Evolutionary conservation across 2,888 invertebrate species (phyloP).

Genomic region (Slavum lentiscoides): DNA sequence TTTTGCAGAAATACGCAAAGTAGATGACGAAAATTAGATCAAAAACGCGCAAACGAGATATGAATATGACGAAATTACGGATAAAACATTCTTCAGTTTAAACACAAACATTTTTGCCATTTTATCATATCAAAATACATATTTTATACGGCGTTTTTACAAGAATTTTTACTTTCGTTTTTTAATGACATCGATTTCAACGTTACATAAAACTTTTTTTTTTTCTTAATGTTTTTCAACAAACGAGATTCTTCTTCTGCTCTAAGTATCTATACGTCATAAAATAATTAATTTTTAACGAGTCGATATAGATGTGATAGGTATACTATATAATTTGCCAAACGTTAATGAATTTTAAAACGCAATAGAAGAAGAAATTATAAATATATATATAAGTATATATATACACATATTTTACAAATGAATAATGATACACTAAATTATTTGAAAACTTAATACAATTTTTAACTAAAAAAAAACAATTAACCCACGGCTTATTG

Average conservation of each 20-base stretch:
- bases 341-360: too few relatives aligned
- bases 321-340: too few relatives aligned
- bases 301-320: too few relatives aligned
- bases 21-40: not conserved
- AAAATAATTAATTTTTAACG: too few relatives aligned
- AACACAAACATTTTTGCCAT: not conserved
- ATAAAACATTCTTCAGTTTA: not conserved
- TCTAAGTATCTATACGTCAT: too few relatives aligned
- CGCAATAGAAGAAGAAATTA: too few relatives aligned
- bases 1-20: not conserved
- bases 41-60: not conserved
- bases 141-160: not conserved
- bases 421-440: not conserved
- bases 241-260: too few relatives aligned
- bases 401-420: not conserved
- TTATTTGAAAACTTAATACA: not conserved
- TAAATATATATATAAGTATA: not conserved
- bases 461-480: not conserved
- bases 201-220: too few relatives aligned
- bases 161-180: not conserved
- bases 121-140: not conserved
- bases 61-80: not conserved
- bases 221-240: too few relatives aligned
- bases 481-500: not conserved
- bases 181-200: not conserved